Evolutionary conservation across 2,888 invertebrate species (phyloP), one percentile per base, ranked within the genome.

Genomic region (Ichneumon xanthorius): DNA sequence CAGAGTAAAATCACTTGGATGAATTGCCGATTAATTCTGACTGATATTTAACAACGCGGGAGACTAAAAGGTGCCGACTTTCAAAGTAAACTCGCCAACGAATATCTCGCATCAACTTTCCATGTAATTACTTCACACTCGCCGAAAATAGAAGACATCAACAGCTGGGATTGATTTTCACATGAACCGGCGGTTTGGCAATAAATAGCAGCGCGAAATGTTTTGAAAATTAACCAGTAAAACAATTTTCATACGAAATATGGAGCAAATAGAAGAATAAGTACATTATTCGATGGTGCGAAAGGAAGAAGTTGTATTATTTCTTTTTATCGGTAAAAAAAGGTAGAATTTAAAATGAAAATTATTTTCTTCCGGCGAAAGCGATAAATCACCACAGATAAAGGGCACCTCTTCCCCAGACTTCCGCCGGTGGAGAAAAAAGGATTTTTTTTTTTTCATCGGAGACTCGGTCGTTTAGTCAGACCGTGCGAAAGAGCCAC

Each of bases 401-500:
- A 63, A n/a, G 7, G n/a, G 30, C 33, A 16, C 14, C 4, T 30
- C 63, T 37, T 37, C 37, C 3, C 63, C 1, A 16, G 63, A 63
- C 16, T 63, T 63, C n/a, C 37, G 33, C n/a, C n/a, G 58, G 26
- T 26, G 9, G 22, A 4, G 63, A 63, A 63, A 9, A n/a, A 63
- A 33, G 6, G 33, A 6, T n/a, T 40, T 40, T 22, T 37, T 26
- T 3, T 16, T 63, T 63, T 75, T 72, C 40, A n/a, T 14, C 19
- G 33, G 37, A 37, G n/a, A 48, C 16, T 4, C 16, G 48, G 48
- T 63, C 33, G 48, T 14, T 61, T 40, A 19, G 26, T 30, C 26
- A n/a, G 6, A 45, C 48, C 48, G 30, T 30, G 33, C 58, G 58
- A 7, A 75, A 63, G 61, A 75, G 16, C 19, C 48, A 48, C 63